Percentiles rank a stretch among this genome's conserved stretches.
Evolutionary conservation across 1,140 invertebrate genomes (phyloP).

Genomic region (Paraescarpia echinospica): DNA sequence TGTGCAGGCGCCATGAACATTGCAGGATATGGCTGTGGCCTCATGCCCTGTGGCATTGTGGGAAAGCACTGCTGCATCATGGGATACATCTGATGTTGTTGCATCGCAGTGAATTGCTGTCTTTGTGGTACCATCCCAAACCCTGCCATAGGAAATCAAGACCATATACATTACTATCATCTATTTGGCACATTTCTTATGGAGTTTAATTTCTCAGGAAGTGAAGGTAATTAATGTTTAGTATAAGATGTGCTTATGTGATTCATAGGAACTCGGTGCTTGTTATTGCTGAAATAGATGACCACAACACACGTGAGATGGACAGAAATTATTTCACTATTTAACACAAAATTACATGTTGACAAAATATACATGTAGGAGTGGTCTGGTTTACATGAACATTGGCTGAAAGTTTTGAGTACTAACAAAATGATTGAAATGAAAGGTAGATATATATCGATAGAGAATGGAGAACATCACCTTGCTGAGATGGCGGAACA

Average conservation of each 20-base stretch:
- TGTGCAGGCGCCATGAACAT: not conserved
- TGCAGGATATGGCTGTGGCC: not conserved
- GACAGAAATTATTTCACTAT: not conserved
- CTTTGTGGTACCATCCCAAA: not conserved
- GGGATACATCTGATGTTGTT: not conserved
- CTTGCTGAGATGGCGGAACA: not conserved
- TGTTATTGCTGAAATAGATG: no score
- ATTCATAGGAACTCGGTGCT: not conserved
- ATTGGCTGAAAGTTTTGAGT: not conserved
- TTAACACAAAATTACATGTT: not conserved
- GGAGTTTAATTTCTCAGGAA: no score
- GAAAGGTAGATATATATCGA: not conserved
- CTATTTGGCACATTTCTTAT: no score
- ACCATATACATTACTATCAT: not conserved
- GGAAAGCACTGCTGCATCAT: not conserved
- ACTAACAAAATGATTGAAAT: not conserved
- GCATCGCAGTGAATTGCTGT: not conserved
- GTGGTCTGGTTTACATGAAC: not conserved
- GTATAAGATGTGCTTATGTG: not conserved
- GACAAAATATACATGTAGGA: not conserved
- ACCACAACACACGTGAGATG: no score
- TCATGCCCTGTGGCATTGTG: not conserved
- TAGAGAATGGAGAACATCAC: not conserved
- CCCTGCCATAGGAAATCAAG: not conserved
- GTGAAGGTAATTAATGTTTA: not conserved